Percentiles rank a stretch among this genome's conserved stretches.
Evolutionary conservation across 2,113 vertebrate genomes (phyloP).

Genomic region (Miniopterus natalensis): DNA sequence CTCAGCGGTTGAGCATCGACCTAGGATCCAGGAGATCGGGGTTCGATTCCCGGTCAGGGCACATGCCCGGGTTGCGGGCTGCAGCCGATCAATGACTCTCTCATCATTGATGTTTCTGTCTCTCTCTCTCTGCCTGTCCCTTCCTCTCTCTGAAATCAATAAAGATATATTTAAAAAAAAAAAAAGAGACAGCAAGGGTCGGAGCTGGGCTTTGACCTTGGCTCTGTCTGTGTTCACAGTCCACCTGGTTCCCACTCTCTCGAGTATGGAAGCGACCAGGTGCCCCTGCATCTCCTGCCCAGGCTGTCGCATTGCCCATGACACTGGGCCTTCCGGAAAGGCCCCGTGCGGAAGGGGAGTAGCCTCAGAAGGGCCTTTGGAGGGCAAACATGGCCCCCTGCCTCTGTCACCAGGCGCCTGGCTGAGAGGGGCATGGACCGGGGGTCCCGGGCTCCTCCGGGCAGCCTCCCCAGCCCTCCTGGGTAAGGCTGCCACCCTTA

Average conservation of each 20-base stretch:
- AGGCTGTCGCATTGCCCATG: neutral
- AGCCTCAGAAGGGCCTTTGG: neutral
- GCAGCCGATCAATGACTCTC: too few relatives aligned
- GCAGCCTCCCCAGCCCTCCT: too few relatives aligned
- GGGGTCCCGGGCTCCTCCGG: neutral
- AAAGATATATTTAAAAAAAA: neutral
- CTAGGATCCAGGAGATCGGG: too few relatives aligned
- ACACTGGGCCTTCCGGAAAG: neutral
- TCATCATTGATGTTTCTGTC: too few relatives aligned
- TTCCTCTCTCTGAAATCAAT: too few relatives aligned
- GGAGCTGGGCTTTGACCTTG: neutral
- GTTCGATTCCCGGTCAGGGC: too few relatives aligned
- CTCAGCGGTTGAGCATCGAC: too few relatives aligned
- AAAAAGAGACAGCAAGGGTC: neutral
- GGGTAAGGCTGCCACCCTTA: too few relatives aligned
- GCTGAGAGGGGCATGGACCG: neutral
- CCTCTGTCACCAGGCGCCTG: neutral
- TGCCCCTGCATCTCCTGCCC: fast-evolving
- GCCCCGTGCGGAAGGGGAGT: neutral
- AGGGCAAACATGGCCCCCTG: too few relatives aligned
- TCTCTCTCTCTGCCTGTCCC: too few relatives aligned
- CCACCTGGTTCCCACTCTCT: neutral
- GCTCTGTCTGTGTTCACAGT: neutral
- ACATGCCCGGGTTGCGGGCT: too few relatives aligned
- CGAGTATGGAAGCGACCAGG: neutral